A percentile compares a stretch with the other conserved stretches of the same genome.
Conservation (phyloP, 2,888 invertebrate genomes). For the Magallana nippona region DNA sequence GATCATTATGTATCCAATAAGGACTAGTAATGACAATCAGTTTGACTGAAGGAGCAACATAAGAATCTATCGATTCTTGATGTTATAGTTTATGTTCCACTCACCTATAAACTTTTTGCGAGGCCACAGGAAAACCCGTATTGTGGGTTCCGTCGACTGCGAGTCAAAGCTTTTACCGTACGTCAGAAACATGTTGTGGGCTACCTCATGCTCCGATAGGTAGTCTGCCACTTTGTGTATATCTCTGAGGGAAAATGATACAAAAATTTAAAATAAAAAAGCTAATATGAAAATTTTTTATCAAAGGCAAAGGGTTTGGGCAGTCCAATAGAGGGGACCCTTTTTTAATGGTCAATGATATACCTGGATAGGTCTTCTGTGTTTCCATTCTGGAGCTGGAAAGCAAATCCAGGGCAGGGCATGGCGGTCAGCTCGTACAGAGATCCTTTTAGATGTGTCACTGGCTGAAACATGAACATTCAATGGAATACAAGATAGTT, state of each 20-base stretch:
- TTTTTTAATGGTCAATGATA: background rate
- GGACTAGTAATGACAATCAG: too few species aligned
- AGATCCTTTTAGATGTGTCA: constrained; percentile 82
- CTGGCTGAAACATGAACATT: constrained; percentile 81
- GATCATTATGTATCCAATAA: too few species aligned
- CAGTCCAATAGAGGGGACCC: too few species aligned
- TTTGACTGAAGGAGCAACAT: too few species aligned
- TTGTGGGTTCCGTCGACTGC: constrained; percentile 60
- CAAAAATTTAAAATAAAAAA: background rate
- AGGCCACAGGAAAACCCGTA: constrained; percentile 77
- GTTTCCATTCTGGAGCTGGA: constrained; percentile 81
- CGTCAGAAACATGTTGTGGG: constrained; percentile 89
- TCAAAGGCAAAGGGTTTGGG: too few species aligned
- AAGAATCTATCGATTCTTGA: background rate
- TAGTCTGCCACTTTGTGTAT: constrained; percentile 82
- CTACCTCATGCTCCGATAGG: constrained; percentile 84
- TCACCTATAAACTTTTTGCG: constrained; percentile 72
- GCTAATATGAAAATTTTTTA: too few species aligned
- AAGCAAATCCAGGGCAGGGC: constrained; percentile 87
- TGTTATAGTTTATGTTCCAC: background rate
- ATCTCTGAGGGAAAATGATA: constrained; percentile 71
- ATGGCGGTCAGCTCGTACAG: constrained; percentile 83
- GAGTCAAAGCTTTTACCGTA: constrained; percentile 80
- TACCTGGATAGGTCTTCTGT: constrained; percentile 62
- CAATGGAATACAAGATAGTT: constrained; percentile 50